Base-by-base conservation (phyloP, 2,888 invertebrate species). In the Drosophila cognata region DNA sequence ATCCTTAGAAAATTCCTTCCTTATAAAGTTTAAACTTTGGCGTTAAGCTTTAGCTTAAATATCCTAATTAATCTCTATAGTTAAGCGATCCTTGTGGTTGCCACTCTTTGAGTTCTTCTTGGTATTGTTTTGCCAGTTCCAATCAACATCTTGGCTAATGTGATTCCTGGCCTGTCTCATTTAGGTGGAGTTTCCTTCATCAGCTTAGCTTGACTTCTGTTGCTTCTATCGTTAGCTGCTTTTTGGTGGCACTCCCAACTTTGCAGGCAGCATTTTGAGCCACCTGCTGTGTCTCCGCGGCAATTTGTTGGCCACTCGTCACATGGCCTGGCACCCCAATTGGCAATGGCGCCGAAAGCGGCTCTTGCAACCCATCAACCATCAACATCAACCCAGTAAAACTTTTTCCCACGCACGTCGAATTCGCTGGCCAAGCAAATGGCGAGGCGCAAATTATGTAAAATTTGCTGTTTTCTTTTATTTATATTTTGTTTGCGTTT, bases 381-480 rank as follows among this genome's bases (percentile, higher is more conserved):
- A 10, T 31, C 31, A 8, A 13, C 21, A 21, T 46, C 46, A 74
- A 57, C 71, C 66, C 71, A 71, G 72, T 60, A 68, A 77, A 89
- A 89, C 61, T 67, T 78, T 83, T 85, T 85, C 85, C 85, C 85
- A 85, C 85, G 85, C 85, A 85, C 74, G 59, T 70, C 71, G 52
- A 86, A 77, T 62, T 52, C 52, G 87, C 84, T 80, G 52, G 28
- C 56, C 29, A 52, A 71, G 77, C 77, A 51, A 79, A 67, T 74
- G 67, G 56, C 74, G 36, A 71, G 33, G 33, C 68, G 76, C 73
- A 63, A 89, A 85, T 90, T 89, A 88, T 85, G 88, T 90, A 89
- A 85, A 85, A 77, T 90, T 41, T 31, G 75, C 85, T 85, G 80
- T 76, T 88, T 84, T 46, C 46, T 16, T 46, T 74, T 65, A 36